A percentile compares a stretch with the other conserved stretches of the same genome.
Conservation (phyloP, 2,797 vertebrate species). For the Pipistrellus kuhlii region DNA sequence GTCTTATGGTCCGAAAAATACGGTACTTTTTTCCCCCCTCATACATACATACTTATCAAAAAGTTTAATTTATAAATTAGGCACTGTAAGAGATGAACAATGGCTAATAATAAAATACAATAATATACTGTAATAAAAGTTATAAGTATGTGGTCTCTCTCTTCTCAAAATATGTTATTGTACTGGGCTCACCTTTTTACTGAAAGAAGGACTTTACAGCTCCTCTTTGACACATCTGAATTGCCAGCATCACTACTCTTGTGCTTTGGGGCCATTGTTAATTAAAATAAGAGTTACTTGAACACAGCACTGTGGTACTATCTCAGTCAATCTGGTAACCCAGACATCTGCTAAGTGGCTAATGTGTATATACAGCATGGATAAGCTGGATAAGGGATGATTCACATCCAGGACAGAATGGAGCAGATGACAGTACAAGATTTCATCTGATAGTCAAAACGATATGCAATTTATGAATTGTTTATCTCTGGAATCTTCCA, state of each 20-base stretch:
- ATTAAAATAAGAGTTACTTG: background rate
- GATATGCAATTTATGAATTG: background rate
- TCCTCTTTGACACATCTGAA: background rate
- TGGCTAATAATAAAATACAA: background rate
- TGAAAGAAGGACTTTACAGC: background rate
- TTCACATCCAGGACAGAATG: background rate
- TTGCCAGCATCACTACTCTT: background rate
- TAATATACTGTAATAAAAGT: background rate
- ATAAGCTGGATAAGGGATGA: background rate
- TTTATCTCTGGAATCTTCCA: background rate
- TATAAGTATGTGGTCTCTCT: background rate
- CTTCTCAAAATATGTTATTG: background rate
- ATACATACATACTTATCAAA: background rate
- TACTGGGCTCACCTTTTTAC: background rate
- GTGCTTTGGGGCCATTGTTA: background rate
- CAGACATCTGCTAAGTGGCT: background rate
- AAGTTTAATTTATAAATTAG: background rate
- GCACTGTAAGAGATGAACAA: background rate
- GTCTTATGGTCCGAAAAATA: no score
- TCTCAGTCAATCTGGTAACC: background rate
- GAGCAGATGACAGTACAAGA: background rate
- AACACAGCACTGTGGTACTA: background rate
- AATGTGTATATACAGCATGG: background rate
- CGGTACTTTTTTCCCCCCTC: background rate
- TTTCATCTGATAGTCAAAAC: background rate